Evolutionary conservation across 2,888 invertebrate genomes (phyloP).

Genomic region (Drosophila mercatorum): DNA sequence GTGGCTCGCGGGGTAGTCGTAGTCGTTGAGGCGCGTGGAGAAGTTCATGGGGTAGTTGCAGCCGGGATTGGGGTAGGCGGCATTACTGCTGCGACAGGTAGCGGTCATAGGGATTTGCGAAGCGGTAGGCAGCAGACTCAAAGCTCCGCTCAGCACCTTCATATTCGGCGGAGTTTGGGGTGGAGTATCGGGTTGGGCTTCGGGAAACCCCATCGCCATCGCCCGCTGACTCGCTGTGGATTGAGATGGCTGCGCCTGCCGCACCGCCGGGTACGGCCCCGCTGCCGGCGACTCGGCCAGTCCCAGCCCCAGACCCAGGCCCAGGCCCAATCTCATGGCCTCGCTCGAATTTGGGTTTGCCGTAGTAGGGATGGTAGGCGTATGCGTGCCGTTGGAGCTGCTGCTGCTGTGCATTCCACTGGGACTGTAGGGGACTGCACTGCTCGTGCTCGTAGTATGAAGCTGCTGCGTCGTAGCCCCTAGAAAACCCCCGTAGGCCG

Average conservation of each 20-base stretch:
- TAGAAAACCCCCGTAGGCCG: conserved; percentile 88
- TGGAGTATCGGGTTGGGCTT: conserved; percentile 94
- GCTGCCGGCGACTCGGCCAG: conserved; percentile 11
- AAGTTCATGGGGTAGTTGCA: conserved; percentile 68
- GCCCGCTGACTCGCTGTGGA: conserved; percentile 82
- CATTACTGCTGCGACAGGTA: conserved; percentile 85
- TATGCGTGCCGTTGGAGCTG: conserved; percentile 81
- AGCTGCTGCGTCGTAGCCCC: conserved; percentile 85
- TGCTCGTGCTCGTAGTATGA: conserved; percentile 84
- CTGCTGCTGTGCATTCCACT: conserved; percentile 64
- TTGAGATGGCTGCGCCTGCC: conserved; percentile 69
- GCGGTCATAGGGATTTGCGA: conserved; percentile 86
- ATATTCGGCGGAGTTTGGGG: conserved; percentile 97
- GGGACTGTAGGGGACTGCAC: conserved; percentile 69
- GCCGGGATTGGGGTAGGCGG: conserved; percentile 31
- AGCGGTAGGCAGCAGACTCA: conserved; percentile 89
- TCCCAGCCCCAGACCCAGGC: conserved; percentile 30
- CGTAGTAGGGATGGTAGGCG: conserved; percentile 82
- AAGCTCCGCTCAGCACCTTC: conserved; percentile 93
- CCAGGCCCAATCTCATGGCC: conserved; percentile 48
- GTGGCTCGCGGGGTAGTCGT: conserved; percentile 76
- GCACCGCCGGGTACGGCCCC: conserved; percentile 27
- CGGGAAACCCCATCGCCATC: conserved; percentile 92
- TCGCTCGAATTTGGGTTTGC: conserved; percentile 80
- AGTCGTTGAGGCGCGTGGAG: conserved; percentile 76